Evolutionary conservation across 2,797 vertebrate genomes (phyloP), one percentile per base, ranked within the genome.

Genomic region (Melanotaenia parkinsoni): DNA sequence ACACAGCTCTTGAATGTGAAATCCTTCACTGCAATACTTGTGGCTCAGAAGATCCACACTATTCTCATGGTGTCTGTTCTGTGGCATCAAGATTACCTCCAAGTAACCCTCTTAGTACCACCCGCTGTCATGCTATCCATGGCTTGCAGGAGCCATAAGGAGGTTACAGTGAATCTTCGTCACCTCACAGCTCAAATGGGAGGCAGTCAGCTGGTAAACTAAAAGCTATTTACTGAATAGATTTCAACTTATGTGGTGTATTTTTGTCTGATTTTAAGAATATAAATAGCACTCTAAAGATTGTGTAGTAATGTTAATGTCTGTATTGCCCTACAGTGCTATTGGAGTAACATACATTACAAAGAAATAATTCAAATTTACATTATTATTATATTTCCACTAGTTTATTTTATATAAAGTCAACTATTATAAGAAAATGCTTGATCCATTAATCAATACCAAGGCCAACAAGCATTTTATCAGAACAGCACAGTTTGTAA

Each of bases 31-130:
- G 63, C 4, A 7, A 35, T 24, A 24, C 45, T 50, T 57, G n/a
- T 43, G 40, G 28, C 66, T 67, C 47, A 43, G 18, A 54, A 67
- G 69, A 84, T 53, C 58, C 37, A 67, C 63, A 70, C 60, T 74
- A 67, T 78, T 83, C 63, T 79, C 76, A 81, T 77, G 76, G 74
- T 32, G 74, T 81, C 60, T 87, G 58, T 68, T 70, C 80, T 77
- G 62, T 72, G 62, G 63, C 79, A 63, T 88, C 77, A 76, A 90
- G 90, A 92, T 93, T 91, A 91, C 80, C 84, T 89, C 68, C 61
- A 68, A 87, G 80, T 92, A 92, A 92, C 88, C 91, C 85, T 92
- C 86, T 93, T 94, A 92, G 86, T 80, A 74, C 86, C 90, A 40
- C 91, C 92, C 45, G 86, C 89, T 89, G 91, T 80, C 86, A 83